These are phyloP conservation scores for Anas flavirostris DNA, from an alignment of 2,797 vertebrate species.

Conservation along the genomic window DNA sequence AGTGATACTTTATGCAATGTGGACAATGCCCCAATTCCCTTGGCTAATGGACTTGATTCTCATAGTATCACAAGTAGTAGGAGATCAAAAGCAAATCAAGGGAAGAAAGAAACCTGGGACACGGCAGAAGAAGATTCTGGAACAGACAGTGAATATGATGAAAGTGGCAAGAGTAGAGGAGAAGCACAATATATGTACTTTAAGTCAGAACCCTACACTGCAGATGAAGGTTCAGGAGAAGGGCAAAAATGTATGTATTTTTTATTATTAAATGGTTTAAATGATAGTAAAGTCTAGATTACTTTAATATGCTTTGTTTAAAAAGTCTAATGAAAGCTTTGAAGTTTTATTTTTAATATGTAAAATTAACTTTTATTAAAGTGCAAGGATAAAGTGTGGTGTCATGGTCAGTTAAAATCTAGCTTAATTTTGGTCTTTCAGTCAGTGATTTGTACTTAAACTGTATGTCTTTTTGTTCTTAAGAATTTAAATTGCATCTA, in stretches of 20 bases:
- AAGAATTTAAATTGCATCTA: background rate
- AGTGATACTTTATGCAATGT: slow-evolving; percentile 98
- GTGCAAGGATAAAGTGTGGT: background rate
- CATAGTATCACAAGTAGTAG: slow-evolving; percentile 98
- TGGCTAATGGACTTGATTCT: slow-evolving; percentile 96
- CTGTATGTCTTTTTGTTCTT: background rate
- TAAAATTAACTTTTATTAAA: background rate
- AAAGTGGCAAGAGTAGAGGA: slow-evolving; percentile 92
- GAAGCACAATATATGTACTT: slow-evolving; percentile 93
- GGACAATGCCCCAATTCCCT: slow-evolving; percentile 88
- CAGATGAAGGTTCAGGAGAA: slow-evolving; percentile 86
- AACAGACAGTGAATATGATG: slow-evolving; percentile 97
- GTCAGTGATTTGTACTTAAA: background rate
- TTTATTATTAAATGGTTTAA: background rate
- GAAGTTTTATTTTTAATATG: background rate
- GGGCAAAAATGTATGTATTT: slow-evolving; percentile 89
- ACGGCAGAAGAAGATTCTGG: slow-evolving; percentile 98
- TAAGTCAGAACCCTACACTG: slow-evolving; percentile 86
- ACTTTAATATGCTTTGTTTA: background rate
- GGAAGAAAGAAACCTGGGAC: slow-evolving; percentile 98
- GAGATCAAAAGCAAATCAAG: slow-evolving; percentile 96
- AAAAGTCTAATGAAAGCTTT: background rate
- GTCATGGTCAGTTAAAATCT: background rate
- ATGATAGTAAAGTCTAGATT: background rate
- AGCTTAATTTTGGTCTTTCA: background rate